Percentiles rank a stretch among this genome's conserved stretches.
Evolutionary conservation across 2,797 vertebrate species (phyloP).

Genomic region (Coendou prehensilis): DNA sequence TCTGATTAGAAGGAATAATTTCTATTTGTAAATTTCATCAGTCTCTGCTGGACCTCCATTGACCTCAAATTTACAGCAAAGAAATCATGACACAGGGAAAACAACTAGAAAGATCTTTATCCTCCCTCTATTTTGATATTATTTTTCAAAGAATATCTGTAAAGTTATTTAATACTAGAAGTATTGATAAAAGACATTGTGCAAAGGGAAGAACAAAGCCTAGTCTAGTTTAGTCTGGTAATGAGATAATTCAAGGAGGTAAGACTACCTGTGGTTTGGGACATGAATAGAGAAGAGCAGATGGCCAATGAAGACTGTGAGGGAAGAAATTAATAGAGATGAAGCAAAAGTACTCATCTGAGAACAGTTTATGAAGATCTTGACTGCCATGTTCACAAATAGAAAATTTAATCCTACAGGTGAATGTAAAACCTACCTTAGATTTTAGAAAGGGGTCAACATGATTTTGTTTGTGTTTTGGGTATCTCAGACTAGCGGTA

Average conservation of each 20-base stretch:
- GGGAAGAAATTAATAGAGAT: neutral
- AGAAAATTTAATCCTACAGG: slow-evolving; percentile 8
- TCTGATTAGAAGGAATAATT: slow-evolving; percentile 47
- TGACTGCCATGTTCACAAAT: neutral
- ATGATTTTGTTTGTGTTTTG: slow-evolving; percentile 10
- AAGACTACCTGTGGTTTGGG: neutral
- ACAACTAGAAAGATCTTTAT: neutral
- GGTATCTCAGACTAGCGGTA: neutral
- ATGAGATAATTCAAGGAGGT: neutral
- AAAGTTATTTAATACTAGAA: neutral
- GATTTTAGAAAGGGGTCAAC: slow-evolving; percentile 36
- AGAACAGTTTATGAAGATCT: neutral
- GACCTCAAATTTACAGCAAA: neutral
- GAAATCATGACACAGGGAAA: neutral
- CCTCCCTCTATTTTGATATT: neutral
- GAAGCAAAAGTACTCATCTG: neutral
- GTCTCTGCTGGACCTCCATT: neutral
- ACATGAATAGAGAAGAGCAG: neutral
- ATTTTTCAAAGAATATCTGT: neutral
- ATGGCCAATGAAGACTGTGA: neutral
- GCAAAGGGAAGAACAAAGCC: neutral
- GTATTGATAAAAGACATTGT: neutral
- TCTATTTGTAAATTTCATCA: slow-evolving; percentile 3
- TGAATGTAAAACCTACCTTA: neutral
- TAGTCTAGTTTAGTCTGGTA: neutral